Conservation (phyloP, 2,888 invertebrate genomes). For the Pristionchus arcanus region DNA sequence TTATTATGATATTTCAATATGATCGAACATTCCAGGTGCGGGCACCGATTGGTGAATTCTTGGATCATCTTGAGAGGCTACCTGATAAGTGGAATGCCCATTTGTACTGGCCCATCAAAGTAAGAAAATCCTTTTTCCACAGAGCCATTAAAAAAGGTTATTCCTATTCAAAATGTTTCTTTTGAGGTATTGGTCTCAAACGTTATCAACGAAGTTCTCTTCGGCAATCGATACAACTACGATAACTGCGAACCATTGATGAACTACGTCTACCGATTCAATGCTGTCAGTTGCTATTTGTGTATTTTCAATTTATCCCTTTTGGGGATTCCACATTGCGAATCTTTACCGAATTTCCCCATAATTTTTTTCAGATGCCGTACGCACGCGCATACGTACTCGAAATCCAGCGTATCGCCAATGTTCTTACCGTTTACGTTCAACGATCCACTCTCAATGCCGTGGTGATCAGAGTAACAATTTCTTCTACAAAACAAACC, state of each 20-base stretch:
- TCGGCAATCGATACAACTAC: neutral
- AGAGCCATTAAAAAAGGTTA: too few relatives aligned
- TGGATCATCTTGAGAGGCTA: neutral
- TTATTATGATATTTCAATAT: neutral
- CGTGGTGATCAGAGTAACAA: neutral
- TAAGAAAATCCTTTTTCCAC: neutral
- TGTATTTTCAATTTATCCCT: too few relatives aligned
- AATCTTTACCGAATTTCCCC: neutral
- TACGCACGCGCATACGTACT: neutral
- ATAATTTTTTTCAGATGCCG: neutral
- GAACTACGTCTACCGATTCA: neutral
- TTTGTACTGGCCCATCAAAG: conserved; percentile 22
- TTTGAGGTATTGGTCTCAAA: conserved; percentile 8
- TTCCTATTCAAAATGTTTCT: neutral
- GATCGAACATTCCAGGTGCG: neutral
- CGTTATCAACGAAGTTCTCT: conserved; percentile 24
- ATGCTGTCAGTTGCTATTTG: neutral
- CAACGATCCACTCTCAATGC: neutral
- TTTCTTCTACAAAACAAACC: neutral
- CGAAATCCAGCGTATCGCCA: neutral
- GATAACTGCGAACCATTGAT: conserved; percentile 22
- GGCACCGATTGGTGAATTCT: neutral
- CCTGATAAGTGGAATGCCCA: conserved; percentile 2
- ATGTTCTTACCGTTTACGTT: neutral
- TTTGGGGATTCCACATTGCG: too few relatives aligned